Evolutionary conservation across 2,797 vertebrate species (phyloP).

Genomic region (Strix occidentalis): DNA sequence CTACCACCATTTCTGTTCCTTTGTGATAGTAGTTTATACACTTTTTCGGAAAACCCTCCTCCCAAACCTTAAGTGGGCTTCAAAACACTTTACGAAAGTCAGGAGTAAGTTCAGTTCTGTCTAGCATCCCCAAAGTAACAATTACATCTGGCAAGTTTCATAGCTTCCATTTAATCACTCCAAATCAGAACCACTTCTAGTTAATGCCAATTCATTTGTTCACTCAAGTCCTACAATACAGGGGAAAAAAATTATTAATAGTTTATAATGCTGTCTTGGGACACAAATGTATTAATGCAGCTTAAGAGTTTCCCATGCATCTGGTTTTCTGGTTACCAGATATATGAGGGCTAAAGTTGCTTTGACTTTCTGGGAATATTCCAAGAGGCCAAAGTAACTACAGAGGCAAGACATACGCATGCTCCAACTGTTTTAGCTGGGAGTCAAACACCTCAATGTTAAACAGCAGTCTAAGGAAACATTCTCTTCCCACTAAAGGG

Average conservation of each 20-base stretch:
- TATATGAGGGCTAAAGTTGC: not conserved
- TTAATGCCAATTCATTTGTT: slow-evolving; percentile 19
- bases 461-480: slow-evolving; percentile 21
- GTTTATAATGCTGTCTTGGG: slow-evolving; percentile 21
- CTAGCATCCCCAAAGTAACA: slow-evolving; percentile 38
- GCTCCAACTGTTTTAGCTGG: not conserved
- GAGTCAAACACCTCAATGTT: not conserved
- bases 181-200: slow-evolving; percentile 11
- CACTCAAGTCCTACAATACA: not conserved
- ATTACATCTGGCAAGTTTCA: slow-evolving; percentile 8
- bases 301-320: not conserved
- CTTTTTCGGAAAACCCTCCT: slow-evolving; percentile 35
- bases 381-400: slow-evolving; percentile 29
- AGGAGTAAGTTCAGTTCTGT: slow-evolving; percentile 59
- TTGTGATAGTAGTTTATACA: slow-evolving; percentile 53
- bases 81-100: slow-evolving; percentile 20
- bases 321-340: slow-evolving; percentile 25
- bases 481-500: not conserved
- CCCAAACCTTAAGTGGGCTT: slow-evolving; percentile 9
- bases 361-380: slow-evolving; percentile 30
- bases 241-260: not conserved
- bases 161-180: not conserved
- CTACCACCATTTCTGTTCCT: slow-evolving; percentile 62
- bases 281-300: not conserved
- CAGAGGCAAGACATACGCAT: slow-evolving; percentile 41